Percentiles rank a stretch among this genome's conserved stretches.
Conservation (phyloP, 1,140 invertebrate genomes). For the Trichonephila clavata region DNA sequence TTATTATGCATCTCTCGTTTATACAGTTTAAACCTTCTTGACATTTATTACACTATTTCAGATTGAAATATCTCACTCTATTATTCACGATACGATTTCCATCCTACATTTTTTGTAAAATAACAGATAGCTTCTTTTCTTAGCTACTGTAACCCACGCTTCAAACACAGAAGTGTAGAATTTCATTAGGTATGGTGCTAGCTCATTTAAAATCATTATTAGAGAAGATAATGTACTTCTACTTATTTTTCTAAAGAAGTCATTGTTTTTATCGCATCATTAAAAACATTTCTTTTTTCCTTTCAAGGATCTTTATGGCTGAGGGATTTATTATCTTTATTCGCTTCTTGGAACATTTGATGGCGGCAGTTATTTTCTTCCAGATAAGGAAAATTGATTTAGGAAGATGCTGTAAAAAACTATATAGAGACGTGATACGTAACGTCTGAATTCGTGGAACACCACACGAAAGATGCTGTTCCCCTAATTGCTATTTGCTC, state of each 20-base stretch:
- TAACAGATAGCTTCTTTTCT: neutral
- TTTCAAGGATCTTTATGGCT: neutral
- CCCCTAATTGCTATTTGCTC: no score
- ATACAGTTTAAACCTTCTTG: neutral
- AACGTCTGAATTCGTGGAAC: neutral
- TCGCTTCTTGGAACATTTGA: neutral
- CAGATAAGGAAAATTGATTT: conserved; percentile 2
- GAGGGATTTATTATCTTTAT: neutral
- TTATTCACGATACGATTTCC: neutral
- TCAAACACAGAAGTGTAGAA: neutral
- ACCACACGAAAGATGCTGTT: neutral
- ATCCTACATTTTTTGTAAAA: neutral
- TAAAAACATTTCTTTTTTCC: neutral
- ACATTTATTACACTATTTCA: neutral
- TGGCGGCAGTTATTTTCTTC: neutral
- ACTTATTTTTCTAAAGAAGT: neutral
- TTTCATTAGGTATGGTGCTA: neutral
- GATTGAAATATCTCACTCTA: neutral
- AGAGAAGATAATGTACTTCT: neutral
- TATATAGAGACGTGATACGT: neutral
- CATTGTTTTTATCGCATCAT: neutral
- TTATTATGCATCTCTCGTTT: conserved; percentile 5
- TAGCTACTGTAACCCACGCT: neutral
- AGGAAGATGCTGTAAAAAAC: neutral
- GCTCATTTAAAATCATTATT: conserved; percentile 1